A percentile compares a stretch with the other conserved stretches of the same genome.
Evolutionary conservation across 2,888 invertebrate species (phyloP).

Genomic region (Choristoneura rosaceana): DNA sequence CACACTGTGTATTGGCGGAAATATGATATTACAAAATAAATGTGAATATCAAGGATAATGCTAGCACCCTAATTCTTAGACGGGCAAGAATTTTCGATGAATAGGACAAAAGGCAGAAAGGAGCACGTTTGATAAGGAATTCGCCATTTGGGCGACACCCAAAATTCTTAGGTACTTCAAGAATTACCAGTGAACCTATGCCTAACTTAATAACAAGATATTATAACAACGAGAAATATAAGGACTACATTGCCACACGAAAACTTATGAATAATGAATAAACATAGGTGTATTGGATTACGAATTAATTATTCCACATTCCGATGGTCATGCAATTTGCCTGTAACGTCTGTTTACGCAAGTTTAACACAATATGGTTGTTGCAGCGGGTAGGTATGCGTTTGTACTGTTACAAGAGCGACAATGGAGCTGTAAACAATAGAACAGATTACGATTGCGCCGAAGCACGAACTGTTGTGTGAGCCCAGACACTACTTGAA

Average conservation of each 20-base stretch:
- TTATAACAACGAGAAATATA: neutral
- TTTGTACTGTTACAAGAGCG: slow-evolving; percentile 56
- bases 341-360: slow-evolving; percentile 42
- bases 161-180: slow-evolving; percentile 3
- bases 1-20: neutral
- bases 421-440: slow-evolving; percentile 68
- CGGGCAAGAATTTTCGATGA: neutral
- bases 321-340: slow-evolving; percentile 39
- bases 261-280: slow-evolving; percentile 34
- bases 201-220: slow-evolving; percentile 5
- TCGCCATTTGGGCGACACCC: slow-evolving; percentile 7
- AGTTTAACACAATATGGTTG: slow-evolving; percentile 35
- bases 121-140: neutral
- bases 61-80: neutral
- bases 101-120: slow-evolving; percentile 5
- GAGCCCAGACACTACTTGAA: neutral
- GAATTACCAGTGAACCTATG: slow-evolving; percentile 4
- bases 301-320: slow-evolving; percentile 41
- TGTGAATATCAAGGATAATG: neutral
- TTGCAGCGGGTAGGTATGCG: slow-evolving; percentile 51
- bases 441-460: slow-evolving; percentile 63
- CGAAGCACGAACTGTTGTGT: slow-evolving; percentile 47
- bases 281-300: slow-evolving; percentile 37
- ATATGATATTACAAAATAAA: neutral
- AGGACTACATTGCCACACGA: slow-evolving; percentile 21